Conservation (phyloP, 92 coral and sea anemone genomes). For the Ricordea florida region DNA sequence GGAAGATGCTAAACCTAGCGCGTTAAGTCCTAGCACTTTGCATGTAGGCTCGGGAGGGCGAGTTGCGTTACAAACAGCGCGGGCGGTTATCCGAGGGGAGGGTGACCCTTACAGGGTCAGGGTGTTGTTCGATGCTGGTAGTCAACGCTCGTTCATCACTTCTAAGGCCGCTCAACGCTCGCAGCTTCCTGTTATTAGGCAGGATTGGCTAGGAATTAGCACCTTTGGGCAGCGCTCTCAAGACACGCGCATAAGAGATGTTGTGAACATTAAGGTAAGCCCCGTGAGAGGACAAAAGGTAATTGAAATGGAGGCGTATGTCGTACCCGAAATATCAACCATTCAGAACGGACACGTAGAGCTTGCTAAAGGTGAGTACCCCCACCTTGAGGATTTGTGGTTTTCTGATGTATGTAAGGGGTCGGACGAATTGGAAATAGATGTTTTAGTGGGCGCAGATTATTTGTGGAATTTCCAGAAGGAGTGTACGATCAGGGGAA, state of each 20-base stretch:
- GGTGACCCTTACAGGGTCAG: background rate
- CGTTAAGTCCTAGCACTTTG: too few species aligned
- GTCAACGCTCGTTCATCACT: too few species aligned
- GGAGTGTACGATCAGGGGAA: background rate
- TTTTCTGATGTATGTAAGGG: background rate
- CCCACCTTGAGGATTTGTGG: background rate
- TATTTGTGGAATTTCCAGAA: background rate
- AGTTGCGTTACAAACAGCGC: conserved; percentile 2
- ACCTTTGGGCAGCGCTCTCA: conserved; percentile 5
- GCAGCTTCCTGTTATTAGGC: too few species aligned
- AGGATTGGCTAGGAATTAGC: too few species aligned
- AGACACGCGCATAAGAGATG: background rate
- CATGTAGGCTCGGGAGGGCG: too few species aligned
- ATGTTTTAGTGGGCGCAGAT: background rate
- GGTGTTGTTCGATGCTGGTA: too few species aligned
- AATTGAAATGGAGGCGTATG: background rate
- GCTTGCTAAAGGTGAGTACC: background rate
- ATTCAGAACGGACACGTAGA: conserved; percentile 4
- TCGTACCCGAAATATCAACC: background rate
- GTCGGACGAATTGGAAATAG: background rate
- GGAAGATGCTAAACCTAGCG: too few species aligned
- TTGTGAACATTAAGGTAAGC: background rate
- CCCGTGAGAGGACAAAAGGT: background rate
- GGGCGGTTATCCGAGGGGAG: background rate
- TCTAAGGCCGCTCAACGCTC: too few species aligned